Base-by-base conservation (phyloP, 2,888 invertebrate genomes). In the Tinea trinotella region DNA sequence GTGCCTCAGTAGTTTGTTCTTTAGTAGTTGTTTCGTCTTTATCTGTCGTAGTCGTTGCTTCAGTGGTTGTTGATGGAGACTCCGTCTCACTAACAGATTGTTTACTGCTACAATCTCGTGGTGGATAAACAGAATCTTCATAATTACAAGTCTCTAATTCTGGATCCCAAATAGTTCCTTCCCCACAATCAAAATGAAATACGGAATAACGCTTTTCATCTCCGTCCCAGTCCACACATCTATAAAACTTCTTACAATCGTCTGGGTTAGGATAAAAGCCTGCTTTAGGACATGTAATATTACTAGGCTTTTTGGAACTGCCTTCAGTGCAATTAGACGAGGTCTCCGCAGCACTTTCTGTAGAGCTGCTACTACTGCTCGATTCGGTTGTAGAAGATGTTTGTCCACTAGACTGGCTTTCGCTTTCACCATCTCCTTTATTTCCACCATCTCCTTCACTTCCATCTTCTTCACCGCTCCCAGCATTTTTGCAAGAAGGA, bases 101-200 rank as follows among this genome's bases (percentile, higher is more conserved):
- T n/a, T 64, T 59, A 18, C 72, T 67, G 60, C 71, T 77, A 58
- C 87, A 87, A 58, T 78, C 69, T 20, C 87, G 71, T 52, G 76
- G 78, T n/a, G 90, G 90, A 64, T 90, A 89, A 12, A 91, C 89
- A 5, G 90, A 89, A 56, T 89, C 88, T 59, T 89, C 88, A 63
- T 91, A 82, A 69, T 92, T 92, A 67, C 93, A 93, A 1, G 90
- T 89, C 58, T 87, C 87, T 52, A 91, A 67, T 50, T 87, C 84
- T 19, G 90, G 89, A 73, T 93, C 92, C 86, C 91, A 93, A 59
- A 92, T 91, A 1, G 93, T 93, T 22, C 92, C 92, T 57, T 88
- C 88, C 10, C 89, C 87, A 64, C 93, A 93, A 46, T 88, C 87
- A 66, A 92, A 92, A 64, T 90, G 84, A 66, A 87, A 91, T 5